phyloP scores from a whole-genome alignment of 2,113 vertebrate species.

The Gobio gobio region DNA sequence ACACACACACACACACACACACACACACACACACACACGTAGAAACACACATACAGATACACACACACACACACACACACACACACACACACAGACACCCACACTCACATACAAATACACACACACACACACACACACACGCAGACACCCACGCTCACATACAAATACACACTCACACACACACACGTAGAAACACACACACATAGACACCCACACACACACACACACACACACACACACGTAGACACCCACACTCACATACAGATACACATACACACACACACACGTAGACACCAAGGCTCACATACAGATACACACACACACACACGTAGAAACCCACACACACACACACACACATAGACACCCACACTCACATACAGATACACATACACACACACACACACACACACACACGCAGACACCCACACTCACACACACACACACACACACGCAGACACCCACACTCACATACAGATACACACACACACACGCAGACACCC shows the following conservation, averaged over 20 bases:
- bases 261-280: too few species aligned
- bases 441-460: neutral
- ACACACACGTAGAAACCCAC: too few species aligned
- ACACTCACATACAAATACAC: neutral
- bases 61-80: too few species aligned
- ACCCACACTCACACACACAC: neutral
- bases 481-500: neutral
- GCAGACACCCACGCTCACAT: conserved; percentile 11
- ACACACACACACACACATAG: too few species aligned
- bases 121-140: conserved; percentile 9
- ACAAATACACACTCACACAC: neutral
- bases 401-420: neutral
- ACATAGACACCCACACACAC: neutral
- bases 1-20: neutral
- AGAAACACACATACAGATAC: too few species aligned
- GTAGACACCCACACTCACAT: neutral
- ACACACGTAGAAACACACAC: neutral
- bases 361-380: neutral
- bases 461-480: neutral
- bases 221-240: neutral
- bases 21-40: neutral
- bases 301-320: neutral
- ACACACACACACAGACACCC: neutral
- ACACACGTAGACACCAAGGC: neutral
- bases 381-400: too few species aligned